These are phyloP conservation scores for Astatotilapia flaviijosephi DNA, from an alignment of 2,113 vertebrate genomes.

Conservation along the genomic window DNA sequence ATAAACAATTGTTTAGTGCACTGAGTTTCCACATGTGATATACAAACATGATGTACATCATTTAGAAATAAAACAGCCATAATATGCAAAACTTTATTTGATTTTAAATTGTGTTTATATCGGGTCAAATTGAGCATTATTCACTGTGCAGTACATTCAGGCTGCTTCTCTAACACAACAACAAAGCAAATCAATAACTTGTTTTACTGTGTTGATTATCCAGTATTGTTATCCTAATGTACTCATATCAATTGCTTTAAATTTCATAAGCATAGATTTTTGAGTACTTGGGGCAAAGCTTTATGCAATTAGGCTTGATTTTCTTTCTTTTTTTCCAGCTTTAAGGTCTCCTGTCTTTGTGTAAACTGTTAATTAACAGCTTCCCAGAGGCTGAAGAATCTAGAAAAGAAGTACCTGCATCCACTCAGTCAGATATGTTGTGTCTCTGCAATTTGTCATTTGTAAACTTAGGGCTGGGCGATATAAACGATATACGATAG, in stretches of 20 bases:
- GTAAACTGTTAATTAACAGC: conserved; percentile 45
- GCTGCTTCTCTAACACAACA: neutral
- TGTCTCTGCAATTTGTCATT: neutral
- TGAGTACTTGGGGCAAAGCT: neutral
- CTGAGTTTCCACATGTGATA: neutral
- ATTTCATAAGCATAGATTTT: conserved; percentile 52
- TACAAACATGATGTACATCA: neutral
- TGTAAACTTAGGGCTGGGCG: neutral
- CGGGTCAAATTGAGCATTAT: neutral
- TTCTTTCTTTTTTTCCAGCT: neutral
- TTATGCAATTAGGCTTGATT: conserved; percentile 46
- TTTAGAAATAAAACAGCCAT: neutral
- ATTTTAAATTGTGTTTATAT: neutral
- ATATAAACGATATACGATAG: too few species aligned
- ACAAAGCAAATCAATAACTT: conserved; percentile 40
- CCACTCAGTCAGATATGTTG: neutral
- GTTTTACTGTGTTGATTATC: neutral
- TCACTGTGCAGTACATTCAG: neutral
- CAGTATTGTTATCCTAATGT: neutral
- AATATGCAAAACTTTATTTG: neutral
- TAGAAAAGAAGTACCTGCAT: neutral
- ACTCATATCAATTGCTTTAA: conserved; percentile 1
- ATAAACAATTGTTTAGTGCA: neutral
- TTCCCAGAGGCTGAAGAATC: conserved; percentile 3
- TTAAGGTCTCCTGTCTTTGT: conserved; percentile 31